Percentiles rank a stretch among this genome's conserved stretches.
Conservation (phyloP, 2,113 vertebrate genomes). For the Chionis minor region DNA sequence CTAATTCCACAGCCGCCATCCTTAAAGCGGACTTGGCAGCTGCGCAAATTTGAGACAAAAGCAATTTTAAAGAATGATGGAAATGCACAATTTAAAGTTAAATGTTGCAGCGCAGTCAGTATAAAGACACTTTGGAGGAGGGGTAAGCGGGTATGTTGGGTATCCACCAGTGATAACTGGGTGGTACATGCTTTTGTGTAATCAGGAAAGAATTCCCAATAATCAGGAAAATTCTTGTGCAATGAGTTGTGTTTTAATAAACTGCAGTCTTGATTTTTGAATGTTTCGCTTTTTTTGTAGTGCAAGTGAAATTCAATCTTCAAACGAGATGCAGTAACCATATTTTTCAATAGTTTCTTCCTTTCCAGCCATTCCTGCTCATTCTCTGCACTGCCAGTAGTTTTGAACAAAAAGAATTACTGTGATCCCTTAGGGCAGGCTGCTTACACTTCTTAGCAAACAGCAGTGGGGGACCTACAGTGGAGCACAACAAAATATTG, state of each 20-base stretch:
- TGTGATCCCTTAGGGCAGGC: background rate
- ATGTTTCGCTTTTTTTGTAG: background rate
- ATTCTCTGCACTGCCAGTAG: background rate
- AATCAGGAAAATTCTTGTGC: background rate
- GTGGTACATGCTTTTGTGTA: background rate
- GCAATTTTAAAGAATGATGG: background rate
- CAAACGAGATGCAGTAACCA: background rate
- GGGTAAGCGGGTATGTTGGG: background rate
- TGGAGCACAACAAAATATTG: background rate
- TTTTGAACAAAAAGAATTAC: background rate
- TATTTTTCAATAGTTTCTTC: slow-evolving; percentile 10
- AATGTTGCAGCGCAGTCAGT: background rate
- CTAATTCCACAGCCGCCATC: background rate
- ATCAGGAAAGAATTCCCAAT: background rate
- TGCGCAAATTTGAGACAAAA: background rate
- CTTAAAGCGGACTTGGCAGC: background rate
- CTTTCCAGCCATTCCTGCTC: background rate
- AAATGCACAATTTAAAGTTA: background rate
- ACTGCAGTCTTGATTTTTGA: background rate
- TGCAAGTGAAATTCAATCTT: slow-evolving; percentile 5
- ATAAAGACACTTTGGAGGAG: background rate
- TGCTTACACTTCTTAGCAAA: background rate
- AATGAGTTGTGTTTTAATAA: background rate
- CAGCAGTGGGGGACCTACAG: background rate
- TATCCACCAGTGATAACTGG: background rate